phyloP scores from a whole-genome alignment of 92 coral and sea anemone species.

The Parazoanthus atlanticus region DNA sequence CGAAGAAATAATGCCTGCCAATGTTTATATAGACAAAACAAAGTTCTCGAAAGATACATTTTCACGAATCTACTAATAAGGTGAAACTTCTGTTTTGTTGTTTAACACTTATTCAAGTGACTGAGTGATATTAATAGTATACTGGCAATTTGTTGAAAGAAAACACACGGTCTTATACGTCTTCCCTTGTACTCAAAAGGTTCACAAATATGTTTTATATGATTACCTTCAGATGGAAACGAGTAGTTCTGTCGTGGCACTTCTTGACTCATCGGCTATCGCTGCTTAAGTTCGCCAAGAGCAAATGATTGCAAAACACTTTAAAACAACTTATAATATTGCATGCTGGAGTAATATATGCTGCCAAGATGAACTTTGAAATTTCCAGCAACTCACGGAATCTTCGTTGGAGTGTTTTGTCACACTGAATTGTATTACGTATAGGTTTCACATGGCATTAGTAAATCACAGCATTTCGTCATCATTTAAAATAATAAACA shows the following conservation, averaged over 20 bases:
- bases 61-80: neutral
- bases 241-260: neutral
- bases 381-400: neutral
- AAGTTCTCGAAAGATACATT: too few species aligned
- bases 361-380: neutral
- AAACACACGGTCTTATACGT: neutral
- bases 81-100: neutral
- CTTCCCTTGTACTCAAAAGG: neutral
- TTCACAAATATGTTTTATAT: neutral
- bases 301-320: neutral
- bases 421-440: neutral
- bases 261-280: neutral
- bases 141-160: neutral
- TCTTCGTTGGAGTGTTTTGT: neutral
- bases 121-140: neutral
- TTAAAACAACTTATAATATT: neutral
- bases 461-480: neutral
- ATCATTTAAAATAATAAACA: neutral
- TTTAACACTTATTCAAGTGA: neutral
- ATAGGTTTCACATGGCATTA: neutral
- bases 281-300: neutral
- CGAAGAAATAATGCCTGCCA: neutral
- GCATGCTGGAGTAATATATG: neutral
- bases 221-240: neutral
- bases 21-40: neutral